phyloP scores from a whole-genome alignment of 2,113 vertebrate species.

The Pygoscelis adeliae region DNA sequence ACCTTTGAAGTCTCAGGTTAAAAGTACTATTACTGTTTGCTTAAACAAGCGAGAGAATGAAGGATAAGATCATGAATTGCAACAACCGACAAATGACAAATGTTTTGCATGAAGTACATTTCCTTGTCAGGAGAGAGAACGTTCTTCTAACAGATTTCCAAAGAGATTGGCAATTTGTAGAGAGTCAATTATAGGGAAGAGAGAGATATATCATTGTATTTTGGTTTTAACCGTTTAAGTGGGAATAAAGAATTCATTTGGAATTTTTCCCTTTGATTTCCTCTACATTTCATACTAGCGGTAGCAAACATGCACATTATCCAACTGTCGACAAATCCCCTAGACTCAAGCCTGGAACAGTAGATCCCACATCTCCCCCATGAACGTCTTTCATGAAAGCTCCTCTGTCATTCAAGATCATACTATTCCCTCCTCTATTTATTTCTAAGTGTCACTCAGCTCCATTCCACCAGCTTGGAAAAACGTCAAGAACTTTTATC shows the following conservation, averaged over 20 bases:
- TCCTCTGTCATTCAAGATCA: constrained; percentile 32
- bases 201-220: not conserved
- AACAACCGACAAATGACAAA: constrained; percentile 56
- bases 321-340: constrained; percentile 35
- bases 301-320: not conserved
- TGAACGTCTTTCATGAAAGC: constrained; percentile 31
- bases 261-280: not conserved
- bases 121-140: not conserved
- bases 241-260: not conserved
- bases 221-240: not conserved
- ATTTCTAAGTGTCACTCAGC: constrained; percentile 66
- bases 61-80: constrained; percentile 51
- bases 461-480: constrained; percentile 69
- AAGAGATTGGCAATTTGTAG: not conserved
- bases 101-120: constrained; percentile 41
- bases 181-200: not conserved
- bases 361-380: not conserved
- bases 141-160: constrained; percentile 24
- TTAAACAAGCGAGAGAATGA: constrained; percentile 33
- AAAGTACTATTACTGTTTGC: constrained; percentile 52
- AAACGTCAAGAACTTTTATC: constrained; percentile 70
- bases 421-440: constrained; percentile 52
- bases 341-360: not conserved
- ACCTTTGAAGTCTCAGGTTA: constrained; percentile 58
- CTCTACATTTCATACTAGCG: not conserved